Base-by-base conservation (phyloP, 2,888 invertebrate genomes). In the Dexiosoma caninum region DNA sequence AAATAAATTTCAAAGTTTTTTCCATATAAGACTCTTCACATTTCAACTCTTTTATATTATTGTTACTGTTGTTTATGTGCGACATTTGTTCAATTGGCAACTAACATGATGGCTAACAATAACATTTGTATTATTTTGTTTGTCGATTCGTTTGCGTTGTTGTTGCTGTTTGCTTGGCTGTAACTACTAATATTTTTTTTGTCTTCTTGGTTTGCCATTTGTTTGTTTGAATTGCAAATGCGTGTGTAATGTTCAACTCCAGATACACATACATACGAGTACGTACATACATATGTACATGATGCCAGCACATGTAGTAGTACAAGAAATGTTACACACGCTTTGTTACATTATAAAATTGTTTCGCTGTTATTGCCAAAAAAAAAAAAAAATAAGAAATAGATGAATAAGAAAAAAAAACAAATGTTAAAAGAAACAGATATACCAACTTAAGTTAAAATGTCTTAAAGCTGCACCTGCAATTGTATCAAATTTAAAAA, bases 41-140 rank as follows among this genome's bases (percentile, higher is more conserved):
- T 80, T 80, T 80, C 76, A 71, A 80, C 71, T 80, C 67, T 80
- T n/a, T 80, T 76, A 72, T 76, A 72, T 80, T 80, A 80, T 80
- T 80, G 76, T 80, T 80, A 76, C 76, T 80, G 80, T 80, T 76
- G 80, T 80, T 80, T 80, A 80, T 80, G 80, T 72, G 80, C 76
- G 80, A 80, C 80, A 80, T 80, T 80, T 80, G 80, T 80, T 76
- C 80, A 80, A 80, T 76, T 80, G 80, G 80, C 80, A 80, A 80
- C 80, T 80, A 80, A 80, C 80, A 80, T 80, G 80, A 80, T 80
- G 80, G 80, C 80, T 80, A 80, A 80, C 80, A 80, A 80, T 80
- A 80, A 80, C 80, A 80, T 80, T 80, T 80, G 80, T 80, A 80
- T 80, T 80, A 80, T 76, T 71, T 66, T 59, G 66, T 57, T 74